Evolutionary conservation across 2,113 vertebrate species (phyloP), one percentile per base, ranked within the genome.

Genomic region (Lutjanus erythropterus): DNA sequence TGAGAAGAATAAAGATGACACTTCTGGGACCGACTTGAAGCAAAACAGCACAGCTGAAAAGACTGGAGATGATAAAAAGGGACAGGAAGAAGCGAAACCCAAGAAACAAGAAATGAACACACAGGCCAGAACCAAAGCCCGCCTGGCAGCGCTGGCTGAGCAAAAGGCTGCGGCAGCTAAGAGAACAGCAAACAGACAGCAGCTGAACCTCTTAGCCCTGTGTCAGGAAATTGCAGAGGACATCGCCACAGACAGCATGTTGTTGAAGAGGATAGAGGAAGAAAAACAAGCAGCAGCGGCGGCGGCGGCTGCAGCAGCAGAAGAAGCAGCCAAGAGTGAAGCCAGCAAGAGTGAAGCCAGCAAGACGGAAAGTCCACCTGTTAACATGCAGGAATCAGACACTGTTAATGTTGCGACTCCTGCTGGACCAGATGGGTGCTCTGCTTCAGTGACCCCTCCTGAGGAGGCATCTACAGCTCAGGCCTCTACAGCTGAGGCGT

Each of bases 171-270:
- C 95, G 0, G 94, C 92, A 0, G 69, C 94, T 0, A 95, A 92
- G 78, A 94, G 86, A 53, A 80, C 92, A 1, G 87, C 93, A 1
- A 96, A 91, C 68, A 96, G 96, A 80, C 81, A 97, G 88, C 95
- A 97, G 81, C 94, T 98, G 56, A 99, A 98, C 90, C 97, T 99
- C 71, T 94, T 99, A 66, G 98, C 98, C 33, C 92, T 99, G 14
- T 99, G 98, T 93, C 96, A 99, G 87, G 98, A 99, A 92, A 99
- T 99, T 1, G 98, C 98, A 58, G 97, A 97, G 69, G 98, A 98
- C 93, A 99, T 99, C 29, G 97, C 97, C 33, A 98, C 98, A 1
- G 98, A 99, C 90, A 98, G 96, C 58, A 96, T 97, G 78, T 95
- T 98, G 73, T 93, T 99, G 67, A 97, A 95, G 93, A 97, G 93